Evolutionary conservation across 2,888 invertebrate genomes (phyloP).

Genomic region (Ctenicera cuprea): DNA sequence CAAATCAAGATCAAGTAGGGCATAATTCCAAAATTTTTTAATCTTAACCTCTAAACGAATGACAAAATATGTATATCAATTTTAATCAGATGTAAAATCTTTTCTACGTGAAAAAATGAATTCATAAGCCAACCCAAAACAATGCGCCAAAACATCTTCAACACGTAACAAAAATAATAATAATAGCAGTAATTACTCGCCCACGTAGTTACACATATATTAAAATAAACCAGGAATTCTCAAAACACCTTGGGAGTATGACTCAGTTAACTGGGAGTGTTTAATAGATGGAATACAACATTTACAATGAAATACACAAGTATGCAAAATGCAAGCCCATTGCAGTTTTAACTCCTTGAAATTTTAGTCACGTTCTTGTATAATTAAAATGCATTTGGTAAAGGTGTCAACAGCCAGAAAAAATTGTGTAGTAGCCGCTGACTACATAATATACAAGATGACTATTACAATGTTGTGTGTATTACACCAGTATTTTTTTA

Average conservation of each 20-base stretch:
- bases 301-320: constrained; percentile 9
- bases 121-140: constrained; percentile 15
- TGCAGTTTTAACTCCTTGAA: constrained; percentile 10
- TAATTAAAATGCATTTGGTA: background rate
- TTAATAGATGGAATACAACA: constrained; percentile 19
- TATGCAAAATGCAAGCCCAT: constrained; percentile 24
- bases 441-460: no score
- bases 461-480: no score
- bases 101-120: background rate
- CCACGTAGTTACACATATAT: constrained; percentile 31
- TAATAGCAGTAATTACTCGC: constrained; percentile 33
- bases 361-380: constrained; percentile 22
- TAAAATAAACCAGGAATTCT: constrained; percentile 20
- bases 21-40: background rate
- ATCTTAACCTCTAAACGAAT: no score
- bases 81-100: no score
- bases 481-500: no score
- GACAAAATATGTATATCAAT: no score
- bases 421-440: no score
- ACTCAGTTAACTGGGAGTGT: constrained; percentile 40
- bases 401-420: no score
- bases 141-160: constrained; percentile 23
- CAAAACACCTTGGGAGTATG: constrained; percentile 36
- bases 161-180: constrained; percentile 33
- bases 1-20: background rate